phyloP scores from a whole-genome alignment of 2,797 vertebrate species.

The Cynopterus sphinx region DNA sequence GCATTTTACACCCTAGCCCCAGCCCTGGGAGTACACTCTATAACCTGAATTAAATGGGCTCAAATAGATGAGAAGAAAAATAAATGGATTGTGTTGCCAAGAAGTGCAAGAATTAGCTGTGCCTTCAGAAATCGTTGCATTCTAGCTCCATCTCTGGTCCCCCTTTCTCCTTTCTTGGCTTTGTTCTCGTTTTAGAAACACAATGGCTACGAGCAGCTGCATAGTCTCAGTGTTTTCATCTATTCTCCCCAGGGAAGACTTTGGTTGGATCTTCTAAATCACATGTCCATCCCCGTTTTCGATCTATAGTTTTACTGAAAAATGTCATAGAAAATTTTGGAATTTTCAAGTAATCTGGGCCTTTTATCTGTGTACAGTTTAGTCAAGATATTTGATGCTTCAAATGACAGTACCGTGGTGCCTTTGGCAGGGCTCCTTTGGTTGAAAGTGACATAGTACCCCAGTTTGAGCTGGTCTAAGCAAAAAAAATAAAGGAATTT shows the following conservation, averaged over 20 bases:
- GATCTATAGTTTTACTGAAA: neutral
- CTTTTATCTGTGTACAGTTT: neutral
- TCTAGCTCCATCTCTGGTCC: neutral
- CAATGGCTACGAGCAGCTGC: neutral
- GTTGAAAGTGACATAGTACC: neutral
- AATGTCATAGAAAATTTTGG: neutral
- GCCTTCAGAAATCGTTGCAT: too few species aligned
- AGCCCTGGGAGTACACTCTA: neutral
- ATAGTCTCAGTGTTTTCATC: neutral
- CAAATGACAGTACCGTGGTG: neutral
- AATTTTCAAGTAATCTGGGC: neutral
- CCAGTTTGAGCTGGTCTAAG: neutral
- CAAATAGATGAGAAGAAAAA: neutral
- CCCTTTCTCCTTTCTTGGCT: neutral
- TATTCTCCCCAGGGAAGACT: too few species aligned
- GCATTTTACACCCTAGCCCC: too few species aligned
- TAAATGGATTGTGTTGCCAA: fast-evolving
- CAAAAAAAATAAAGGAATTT: neutral
- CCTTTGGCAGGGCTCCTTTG: neutral
- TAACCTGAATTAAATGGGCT: neutral
- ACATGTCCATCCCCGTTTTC: neutral
- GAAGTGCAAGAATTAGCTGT: neutral
- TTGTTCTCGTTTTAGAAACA: neutral
- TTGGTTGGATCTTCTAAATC: neutral
- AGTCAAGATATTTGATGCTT: neutral